Base-by-base conservation (phyloP, 2,113 vertebrate genomes). In the Plotosus lineatus region DNA sequence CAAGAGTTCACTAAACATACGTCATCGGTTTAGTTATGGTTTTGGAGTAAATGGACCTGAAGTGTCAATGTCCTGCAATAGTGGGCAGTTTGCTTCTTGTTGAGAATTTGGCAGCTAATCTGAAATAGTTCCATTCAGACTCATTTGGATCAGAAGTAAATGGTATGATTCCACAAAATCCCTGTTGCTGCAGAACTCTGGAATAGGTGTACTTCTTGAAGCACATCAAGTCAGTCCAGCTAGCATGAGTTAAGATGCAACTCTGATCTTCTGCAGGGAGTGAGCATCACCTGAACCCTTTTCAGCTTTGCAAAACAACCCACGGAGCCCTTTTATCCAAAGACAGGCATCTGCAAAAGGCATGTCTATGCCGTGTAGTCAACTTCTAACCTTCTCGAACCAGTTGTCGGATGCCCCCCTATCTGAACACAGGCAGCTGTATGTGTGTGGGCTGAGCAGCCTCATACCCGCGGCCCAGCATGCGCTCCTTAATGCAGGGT, bases 401-500 rank as follows among this genome's bases (percentile, higher is more conserved):
- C 9, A 26, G 73, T 48, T 15, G 36, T 17, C 51, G 80, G 2
- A 78, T 48, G 19, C 0, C 21, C 85, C 85, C 87, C 91, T 94
- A 99, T 97, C 96, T 98, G 92, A 97, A 96, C 91, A 97, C 91
- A 0, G 97, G 97, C 81, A 98, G 92, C 86, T 97, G 97, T 89
- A 98, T 95, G 95, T 98, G 96, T 89, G 93, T 93, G 31, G 96
- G 95, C 90, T 96, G 96, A 90, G 95, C 92, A 0, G 95, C 95
- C 89, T 97, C 94, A 48, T 98, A 97, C 88, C 96, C 96, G 36
- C 95, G 96, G 88, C 97, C 97, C 91, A 99, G 91, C 97, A 99
- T 99, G 92, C 96, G 93, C 90, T 98, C 96, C 90, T 98, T 98
- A 92, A 99, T 98, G 93, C 97, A 98, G 83, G 96, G 96, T 0